A percentile compares a stretch with the other conserved stretches of the same genome.
Evolutionary conservation across 2,888 invertebrate species (phyloP).

Genomic region (Andrena flavipes): DNA sequence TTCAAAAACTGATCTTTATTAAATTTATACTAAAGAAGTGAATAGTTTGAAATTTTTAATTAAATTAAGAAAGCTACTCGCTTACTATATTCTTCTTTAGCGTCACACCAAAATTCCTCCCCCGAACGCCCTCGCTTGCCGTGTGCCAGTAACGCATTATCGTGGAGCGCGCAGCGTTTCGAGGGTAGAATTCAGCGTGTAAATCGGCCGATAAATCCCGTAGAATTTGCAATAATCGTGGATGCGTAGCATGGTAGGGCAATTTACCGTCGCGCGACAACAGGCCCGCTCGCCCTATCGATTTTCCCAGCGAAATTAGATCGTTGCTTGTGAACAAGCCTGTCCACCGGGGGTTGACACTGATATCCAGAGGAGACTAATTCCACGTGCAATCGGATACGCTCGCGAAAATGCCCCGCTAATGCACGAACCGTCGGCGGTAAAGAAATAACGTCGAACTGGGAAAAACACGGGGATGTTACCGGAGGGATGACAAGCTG

Average conservation of each 20-base stretch:
- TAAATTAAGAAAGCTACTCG: no score
- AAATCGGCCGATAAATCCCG: slow-evolving; percentile 33
- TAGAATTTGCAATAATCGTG: slow-evolving; percentile 47
- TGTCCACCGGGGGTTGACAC: slow-evolving; percentile 28
- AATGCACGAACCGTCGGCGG: slow-evolving; percentile 6
- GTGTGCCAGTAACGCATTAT: slow-evolving; percentile 19
- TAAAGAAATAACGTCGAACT: no score
- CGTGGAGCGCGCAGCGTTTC: slow-evolving; percentile 10
- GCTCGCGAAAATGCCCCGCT: not conserved
- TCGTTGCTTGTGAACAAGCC: slow-evolving; percentile 25
- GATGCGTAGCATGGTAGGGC: slow-evolving; percentile 12
- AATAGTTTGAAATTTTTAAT: no score
- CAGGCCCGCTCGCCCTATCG: slow-evolving; percentile 28
- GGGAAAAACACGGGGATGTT: no score
- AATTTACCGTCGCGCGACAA: not conserved
- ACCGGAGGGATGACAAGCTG: no score
- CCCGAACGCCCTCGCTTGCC: not conserved
- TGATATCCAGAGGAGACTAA: slow-evolving; percentile 41
- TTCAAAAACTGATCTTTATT: no score
- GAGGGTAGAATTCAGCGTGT: not conserved
- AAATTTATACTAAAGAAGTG: no score
- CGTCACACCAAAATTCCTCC: not conserved
- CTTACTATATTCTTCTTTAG: no score
- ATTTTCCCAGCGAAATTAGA: slow-evolving; percentile 42
- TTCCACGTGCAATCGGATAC: slow-evolving; percentile 39